These are phyloP conservation scores for Scophthalmus maximus DNA, from an alignment of 2,113 vertebrate genomes.

Conservation along the genomic window DNA sequence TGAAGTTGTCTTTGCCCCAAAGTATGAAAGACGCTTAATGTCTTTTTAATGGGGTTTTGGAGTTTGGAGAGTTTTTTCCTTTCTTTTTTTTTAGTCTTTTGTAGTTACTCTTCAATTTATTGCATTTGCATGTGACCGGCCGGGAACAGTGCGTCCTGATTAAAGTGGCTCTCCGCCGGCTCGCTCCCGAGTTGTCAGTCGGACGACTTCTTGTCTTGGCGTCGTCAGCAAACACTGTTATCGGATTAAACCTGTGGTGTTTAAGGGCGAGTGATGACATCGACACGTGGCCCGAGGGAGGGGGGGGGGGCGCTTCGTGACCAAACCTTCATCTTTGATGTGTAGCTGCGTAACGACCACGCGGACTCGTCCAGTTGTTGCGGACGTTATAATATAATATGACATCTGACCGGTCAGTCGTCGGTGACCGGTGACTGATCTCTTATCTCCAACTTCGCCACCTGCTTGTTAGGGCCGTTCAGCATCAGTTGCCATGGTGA, in stretches of 20 bases:
- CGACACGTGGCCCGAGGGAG: no score
- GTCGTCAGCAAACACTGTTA: constrained; percentile 9
- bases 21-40: constrained; percentile 69
- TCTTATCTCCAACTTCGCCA: no score
- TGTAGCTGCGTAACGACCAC: no score
- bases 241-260: neutral
- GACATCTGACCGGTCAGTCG: no score
- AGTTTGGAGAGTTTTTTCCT: constrained; percentile 64
- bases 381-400: no score
- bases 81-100: no score
- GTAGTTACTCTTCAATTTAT: constrained; percentile 56
- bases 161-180: constrained; percentile 44
- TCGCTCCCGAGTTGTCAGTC: constrained; percentile 15
- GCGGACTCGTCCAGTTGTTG: no score
- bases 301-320: no score
- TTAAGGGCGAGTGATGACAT: neutral
- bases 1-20: constrained; percentile 74
- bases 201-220: constrained; percentile 8
- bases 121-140: constrained; percentile 56
- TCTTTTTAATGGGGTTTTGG: constrained; percentile 73
- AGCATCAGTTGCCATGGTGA: no score
- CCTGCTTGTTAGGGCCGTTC: no score
- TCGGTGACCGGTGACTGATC: no score
- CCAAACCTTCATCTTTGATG: no score
- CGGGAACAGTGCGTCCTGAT: constrained; percentile 60